These are phyloP conservation scores for Otis tarda DNA, from an alignment of 2,113 vertebrate genomes.

Conservation along the genomic window DNA sequence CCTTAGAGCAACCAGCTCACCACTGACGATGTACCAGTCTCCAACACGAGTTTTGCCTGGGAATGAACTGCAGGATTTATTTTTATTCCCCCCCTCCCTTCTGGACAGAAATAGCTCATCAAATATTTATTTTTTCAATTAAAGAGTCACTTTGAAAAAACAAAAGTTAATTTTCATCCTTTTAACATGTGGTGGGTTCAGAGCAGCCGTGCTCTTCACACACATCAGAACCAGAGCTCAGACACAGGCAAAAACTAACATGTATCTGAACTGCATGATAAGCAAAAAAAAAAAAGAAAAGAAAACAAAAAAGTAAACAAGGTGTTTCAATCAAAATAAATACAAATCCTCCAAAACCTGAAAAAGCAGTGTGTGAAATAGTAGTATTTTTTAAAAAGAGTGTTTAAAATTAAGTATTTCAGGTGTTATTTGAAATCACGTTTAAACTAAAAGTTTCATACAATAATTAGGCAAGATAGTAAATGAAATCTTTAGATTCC, in stretches of 20 bases:
- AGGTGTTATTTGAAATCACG: neutral
- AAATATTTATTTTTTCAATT: conserved; percentile 65
- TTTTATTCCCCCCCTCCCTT: neutral
- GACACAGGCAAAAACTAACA: neutral
- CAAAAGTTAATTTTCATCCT: conserved; percentile 46
- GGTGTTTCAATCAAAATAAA: neutral
- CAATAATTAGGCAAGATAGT: neutral
- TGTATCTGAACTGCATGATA: neutral
- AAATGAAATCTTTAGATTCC: neutral
- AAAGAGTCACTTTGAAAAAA: conserved; percentile 39
- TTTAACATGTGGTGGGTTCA: neutral
- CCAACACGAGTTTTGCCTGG: neutral
- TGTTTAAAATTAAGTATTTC: neutral
- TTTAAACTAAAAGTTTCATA: neutral
- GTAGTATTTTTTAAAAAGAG: neutral
- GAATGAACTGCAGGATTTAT: neutral
- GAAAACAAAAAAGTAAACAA: rapidly evolving
- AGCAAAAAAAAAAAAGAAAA: rapidly evolving
- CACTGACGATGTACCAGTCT: rapidly evolving
- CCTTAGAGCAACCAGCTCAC: neutral
- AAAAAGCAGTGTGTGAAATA: neutral
- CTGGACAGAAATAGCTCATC: conserved; percentile 34
- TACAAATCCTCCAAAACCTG: neutral
- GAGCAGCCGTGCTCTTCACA: neutral
- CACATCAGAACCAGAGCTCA: neutral